Conservation (phyloP, 1,140 invertebrate genomes). For the Acyrthosiphon pisum region DNA sequence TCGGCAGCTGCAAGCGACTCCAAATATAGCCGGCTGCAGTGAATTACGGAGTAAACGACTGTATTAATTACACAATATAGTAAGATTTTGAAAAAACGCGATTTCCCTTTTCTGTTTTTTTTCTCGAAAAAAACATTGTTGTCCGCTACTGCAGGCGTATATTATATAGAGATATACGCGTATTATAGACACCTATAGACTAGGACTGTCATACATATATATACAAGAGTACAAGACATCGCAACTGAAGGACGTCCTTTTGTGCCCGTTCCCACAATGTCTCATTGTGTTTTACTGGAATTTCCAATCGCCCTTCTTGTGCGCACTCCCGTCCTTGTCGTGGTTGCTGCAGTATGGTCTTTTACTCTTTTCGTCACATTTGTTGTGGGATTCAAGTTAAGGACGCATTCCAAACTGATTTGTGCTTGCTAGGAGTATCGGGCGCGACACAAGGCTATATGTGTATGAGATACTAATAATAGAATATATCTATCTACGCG, state of each 20-base stretch:
- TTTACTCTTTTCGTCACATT: neutral
- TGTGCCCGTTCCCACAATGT: constrained; percentile 34
- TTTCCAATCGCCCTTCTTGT: neutral
- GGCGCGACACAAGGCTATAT: neutral
- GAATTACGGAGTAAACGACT: constrained; percentile 1
- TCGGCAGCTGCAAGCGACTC: neutral
- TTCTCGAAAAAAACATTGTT: neutral
- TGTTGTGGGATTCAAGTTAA: neutral
- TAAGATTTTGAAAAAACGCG: constrained; percentile 5
- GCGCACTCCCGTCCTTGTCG: neutral
- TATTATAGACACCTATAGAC: neutral
- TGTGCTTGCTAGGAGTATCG: neutral
- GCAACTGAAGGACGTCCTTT: constrained; percentile 36
- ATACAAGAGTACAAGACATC: neutral
- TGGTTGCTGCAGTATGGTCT: neutral
- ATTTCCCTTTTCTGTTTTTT: constrained; percentile 41
- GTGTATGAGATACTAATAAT: neutral
- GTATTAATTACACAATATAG: constrained; percentile 42
- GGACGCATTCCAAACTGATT: neutral
- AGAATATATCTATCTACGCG: neutral
- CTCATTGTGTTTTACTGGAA: constrained; percentile 34
- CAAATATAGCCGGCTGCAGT: neutral
- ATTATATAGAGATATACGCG: neutral
- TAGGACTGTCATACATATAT: neutral
- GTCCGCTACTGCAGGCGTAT: neutral